These are phyloP conservation scores for Helobdella robusta DNA, from an alignment of 2,888 invertebrate genomes.

Conservation along the genomic window DNA sequence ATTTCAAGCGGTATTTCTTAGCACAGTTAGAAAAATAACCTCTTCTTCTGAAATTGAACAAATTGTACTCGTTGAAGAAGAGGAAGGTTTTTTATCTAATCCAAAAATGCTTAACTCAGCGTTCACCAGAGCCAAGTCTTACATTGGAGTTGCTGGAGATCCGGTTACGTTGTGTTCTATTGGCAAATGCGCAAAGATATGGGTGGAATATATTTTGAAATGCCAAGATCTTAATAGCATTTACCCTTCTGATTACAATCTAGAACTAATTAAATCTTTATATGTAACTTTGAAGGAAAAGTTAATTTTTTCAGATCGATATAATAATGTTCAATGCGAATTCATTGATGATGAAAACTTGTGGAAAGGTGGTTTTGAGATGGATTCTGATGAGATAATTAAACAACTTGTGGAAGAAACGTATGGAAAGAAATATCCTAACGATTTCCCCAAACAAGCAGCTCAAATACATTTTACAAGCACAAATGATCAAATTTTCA, in stretches of 20 bases:
- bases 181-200: constrained; percentile 60
- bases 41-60: constrained; percentile 27
- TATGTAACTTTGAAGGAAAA: neutral
- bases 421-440: too few relatives aligned
- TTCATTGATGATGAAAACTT: constrained; percentile 32
- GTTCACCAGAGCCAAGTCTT: constrained; percentile 44
- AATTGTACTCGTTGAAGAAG: constrained; percentile 1
- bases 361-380: constrained; percentile 35
- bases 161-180: constrained; percentile 71
- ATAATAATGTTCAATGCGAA: neutral
- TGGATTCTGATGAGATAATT: constrained; percentile 39
- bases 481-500: too few relatives aligned
- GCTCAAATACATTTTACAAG: too few relatives aligned
- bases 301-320: neutral
- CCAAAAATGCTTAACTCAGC: constrained; percentile 46
- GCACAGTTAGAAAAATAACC: constrained; percentile 41
- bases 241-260: neutral
- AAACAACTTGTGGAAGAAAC: constrained; percentile 35
- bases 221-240: constrained; percentile 11
- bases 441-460: too few relatives aligned
- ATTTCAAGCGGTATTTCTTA: constrained; percentile 44
- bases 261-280: constrained; percentile 13
- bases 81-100: constrained; percentile 45
- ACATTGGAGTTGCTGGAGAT: constrained; percentile 67
- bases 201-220: constrained; percentile 27